These are phyloP conservation scores for Harpagoxenus sublaevis DNA, from an alignment of 2,888 invertebrate species.

Conservation along the genomic window DNA sequence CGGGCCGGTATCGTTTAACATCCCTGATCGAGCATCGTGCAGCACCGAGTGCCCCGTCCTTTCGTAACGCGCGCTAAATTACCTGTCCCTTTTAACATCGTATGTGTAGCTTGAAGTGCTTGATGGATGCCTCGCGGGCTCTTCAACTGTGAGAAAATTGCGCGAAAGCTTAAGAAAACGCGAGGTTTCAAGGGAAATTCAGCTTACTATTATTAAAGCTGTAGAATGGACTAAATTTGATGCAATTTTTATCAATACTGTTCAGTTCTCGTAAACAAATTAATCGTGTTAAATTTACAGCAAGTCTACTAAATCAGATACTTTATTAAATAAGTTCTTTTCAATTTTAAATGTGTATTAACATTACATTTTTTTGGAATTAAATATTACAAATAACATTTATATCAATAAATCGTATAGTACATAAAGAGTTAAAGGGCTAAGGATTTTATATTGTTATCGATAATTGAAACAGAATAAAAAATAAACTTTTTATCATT, in stretches of 20 bases:
- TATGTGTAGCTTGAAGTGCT: conserved; percentile 19
- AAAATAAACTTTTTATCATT: not conserved
- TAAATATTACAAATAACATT: not conserved
- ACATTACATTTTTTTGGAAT: not conserved
- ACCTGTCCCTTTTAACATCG: conserved; percentile 49
- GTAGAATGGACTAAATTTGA: not conserved
- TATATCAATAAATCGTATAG: not conserved
- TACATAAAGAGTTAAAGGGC: not conserved
- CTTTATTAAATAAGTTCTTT: not conserved
- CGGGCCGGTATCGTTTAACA: conserved; percentile 56
- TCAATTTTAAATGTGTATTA: not conserved
- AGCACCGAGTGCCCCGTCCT: conserved; percentile 20
- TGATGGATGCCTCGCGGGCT: conserved; percentile 39
- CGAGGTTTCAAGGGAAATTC: not conserved
- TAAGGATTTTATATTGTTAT: not conserved
- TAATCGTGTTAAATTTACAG: not conserved
- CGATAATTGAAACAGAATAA: not conserved
- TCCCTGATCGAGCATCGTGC: conserved; percentile 14
- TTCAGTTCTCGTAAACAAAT: not conserved
- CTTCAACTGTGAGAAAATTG: conserved; percentile 35
- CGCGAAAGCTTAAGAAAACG: conserved; percentile 29
- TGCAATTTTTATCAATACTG: not conserved
- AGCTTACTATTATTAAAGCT: not conserved
- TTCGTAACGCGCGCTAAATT: conserved; percentile 53
- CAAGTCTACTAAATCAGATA: not conserved